These are phyloP conservation scores for Amphiprion percula DNA, from an alignment of 2,113 vertebrate species.

Conservation along the genomic window DNA sequence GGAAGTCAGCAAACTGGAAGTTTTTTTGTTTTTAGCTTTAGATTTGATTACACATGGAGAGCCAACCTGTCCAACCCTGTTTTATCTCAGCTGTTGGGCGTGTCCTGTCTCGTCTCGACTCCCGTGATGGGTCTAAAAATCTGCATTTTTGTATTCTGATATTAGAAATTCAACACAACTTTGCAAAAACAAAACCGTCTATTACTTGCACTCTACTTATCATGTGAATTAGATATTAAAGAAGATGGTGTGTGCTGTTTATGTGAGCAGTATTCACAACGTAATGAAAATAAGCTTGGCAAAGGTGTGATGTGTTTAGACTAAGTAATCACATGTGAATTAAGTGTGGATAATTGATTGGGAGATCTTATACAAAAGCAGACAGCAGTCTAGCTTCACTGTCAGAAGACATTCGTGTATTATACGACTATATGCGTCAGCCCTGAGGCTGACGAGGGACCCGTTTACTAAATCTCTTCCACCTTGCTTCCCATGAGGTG, in stretches of 20 bases:
- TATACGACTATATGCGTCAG: not conserved
- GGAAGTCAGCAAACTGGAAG: conserved; percentile 20
- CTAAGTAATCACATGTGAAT: not conserved
- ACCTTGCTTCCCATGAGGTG: conserved; percentile 29
- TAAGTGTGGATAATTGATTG: conserved; percentile 3
- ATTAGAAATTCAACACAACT: conserved; percentile 6
- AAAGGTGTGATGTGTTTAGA: conserved; percentile 7
- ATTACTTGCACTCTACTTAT: not conserved
- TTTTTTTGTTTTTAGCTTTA: not conserved
- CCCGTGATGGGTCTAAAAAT: conserved; percentile 7
- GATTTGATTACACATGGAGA: conserved; percentile 29
- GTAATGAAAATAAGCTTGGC: conserved; percentile 2
- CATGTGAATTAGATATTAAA: not conserved
- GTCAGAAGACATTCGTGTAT: not conserved
- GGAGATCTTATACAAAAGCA: conserved; percentile 4
- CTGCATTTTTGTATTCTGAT: not conserved
- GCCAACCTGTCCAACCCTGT: not conserved
- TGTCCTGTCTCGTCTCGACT: not conserved
- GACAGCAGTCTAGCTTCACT: not conserved
- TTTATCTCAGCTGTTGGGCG: not conserved
- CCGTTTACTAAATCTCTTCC: conserved; percentile 4
- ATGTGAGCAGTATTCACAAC: not conserved
- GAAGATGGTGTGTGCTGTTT: not conserved
- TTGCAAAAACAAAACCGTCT: not conserved
- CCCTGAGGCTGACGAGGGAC: conserved; percentile 6